Base-by-base conservation (phyloP, 2,113 vertebrate genomes). In the Telmatochromis sp. region DNA sequence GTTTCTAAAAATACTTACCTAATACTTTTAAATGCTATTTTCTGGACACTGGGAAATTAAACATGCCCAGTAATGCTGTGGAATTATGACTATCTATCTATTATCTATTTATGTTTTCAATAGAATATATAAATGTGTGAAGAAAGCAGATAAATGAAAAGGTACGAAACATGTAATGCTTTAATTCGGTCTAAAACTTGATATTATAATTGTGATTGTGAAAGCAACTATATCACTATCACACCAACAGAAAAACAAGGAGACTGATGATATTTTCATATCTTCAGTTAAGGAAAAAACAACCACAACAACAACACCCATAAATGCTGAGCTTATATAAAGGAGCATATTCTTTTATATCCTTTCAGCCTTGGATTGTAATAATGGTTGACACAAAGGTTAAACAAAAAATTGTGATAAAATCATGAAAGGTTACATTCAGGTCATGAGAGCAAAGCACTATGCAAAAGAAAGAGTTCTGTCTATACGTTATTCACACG, bases 401-500 rank as follows among this genome's bases (percentile, higher is more conserved):
- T 81, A 84, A 91, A 15, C 37, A 94, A 85, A 87, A 60, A 87
- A 86, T 3, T 83, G 12, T 49, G 49, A 81, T 82, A 65, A 47
- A 88, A 17, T 14, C 28, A 88, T 86, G 28, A 92, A 93, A 86
- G 40, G 28, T 80, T 75, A 45, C 85, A 87, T 87, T 80, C 81
- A 86, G 65, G 82, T 63, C 58, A 82, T 78, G 68, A 88, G 42
- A 89, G 65, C 75, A 45, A 85, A 11, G n/a, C 53, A 88, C 49
- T 58, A 75, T 19, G 63, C 57, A 91, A n/a, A 57, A 88, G 51
- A 84, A 81, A 63, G 7, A 26, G 49, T 6, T 88, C 31, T 35
- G 78, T 84, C n/a, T 54, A 40, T 91, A 37, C 45, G 57, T 93
- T 85, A 88, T 88, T 92, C 84, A 87, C 19, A 63, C 2, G 14